Evolutionary conservation across 2,797 vertebrate species (phyloP), one percentile per base, ranked within the genome.

Genomic region (Gymnothorax javanicus): DNA sequence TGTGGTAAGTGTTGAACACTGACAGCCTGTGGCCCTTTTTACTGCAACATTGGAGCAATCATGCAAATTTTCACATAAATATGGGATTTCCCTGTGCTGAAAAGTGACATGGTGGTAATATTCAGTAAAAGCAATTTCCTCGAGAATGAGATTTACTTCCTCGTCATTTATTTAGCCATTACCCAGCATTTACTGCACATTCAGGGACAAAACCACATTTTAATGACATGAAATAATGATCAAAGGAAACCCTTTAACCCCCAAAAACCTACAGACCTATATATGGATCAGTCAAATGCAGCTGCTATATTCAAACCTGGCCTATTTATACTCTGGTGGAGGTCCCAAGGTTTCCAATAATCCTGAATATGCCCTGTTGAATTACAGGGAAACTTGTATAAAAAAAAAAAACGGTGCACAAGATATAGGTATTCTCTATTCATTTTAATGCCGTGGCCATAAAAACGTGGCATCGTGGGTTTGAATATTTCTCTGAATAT

Each of bases 21-120:
- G 73, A 64, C 50, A 25, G 64, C n/a, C 73, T 73, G 54, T 85
- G 88, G 89, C 83, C 71, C 33, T 77, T 91, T 93, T 90, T 89
- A 92, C 88, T 85, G 89, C 84, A 85, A 67, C 84, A 89, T 87
- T 90, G 88, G 88, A 89, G 69, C 86, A 59, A 69, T 87, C 59
- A 86, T 56, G 64, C 25, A 58, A 54, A 67, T 79, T 86, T 87
- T 58, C 85, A 56, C 60, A 86, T 43, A 58, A 81, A 83, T 79
- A 87, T 86, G 89, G 60, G 87, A 88, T 88, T n/a, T 81, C 58
- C 85, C 3, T 62, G 1, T 75, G 3, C 88, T 87, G 71, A 62
- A 83, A 71, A 86, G 89, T 91, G 86, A 89, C 85, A 87, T 87
- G 88, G 82, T 85, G 83, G 67, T 86, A 88, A 89, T 85, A 84